Conservation (phyloP, 2,113 vertebrate species). For the Balaenoptera acutorostrata region DNA sequence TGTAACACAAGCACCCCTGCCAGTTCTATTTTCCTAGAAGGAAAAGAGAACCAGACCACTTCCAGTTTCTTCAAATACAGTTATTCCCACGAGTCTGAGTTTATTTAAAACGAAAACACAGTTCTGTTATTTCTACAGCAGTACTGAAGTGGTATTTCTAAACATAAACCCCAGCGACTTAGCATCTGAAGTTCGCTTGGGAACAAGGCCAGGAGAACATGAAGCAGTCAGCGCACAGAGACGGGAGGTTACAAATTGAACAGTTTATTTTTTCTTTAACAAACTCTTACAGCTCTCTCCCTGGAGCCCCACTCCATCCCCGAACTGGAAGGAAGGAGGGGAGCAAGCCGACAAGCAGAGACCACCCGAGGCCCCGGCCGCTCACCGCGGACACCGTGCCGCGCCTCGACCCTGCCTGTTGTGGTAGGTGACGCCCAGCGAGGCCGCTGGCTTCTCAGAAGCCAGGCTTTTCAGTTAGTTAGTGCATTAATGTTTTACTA, state of each 20-base stretch:
- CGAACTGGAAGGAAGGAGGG: background rate
- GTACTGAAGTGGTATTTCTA: background rate
- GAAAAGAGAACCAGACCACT: background rate
- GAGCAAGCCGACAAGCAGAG: background rate
- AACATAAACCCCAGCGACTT: background rate
- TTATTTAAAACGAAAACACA: background rate
- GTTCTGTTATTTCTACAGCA: background rate
- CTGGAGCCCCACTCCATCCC: background rate
- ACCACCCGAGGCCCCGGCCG: too few relatives aligned
- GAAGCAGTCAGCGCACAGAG: background rate
- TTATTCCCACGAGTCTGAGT: background rate
- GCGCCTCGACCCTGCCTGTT: background rate
- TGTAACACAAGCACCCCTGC: accelerated
- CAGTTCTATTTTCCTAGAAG: background rate
- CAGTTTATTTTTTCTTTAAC: background rate
- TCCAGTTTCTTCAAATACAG: background rate
- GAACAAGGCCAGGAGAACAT: conserved; percentile 21
- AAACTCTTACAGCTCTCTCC: background rate
- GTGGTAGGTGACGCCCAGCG: background rate
- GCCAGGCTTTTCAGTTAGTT: background rate
- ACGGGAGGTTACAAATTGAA: background rate
- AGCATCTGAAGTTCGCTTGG: conserved; percentile 24
- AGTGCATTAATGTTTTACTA: accelerated
- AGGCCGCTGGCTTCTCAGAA: background rate
- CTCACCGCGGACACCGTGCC: background rate